Percentiles rank a stretch among this genome's conserved stretches.
phyloP scores from a whole-genome alignment of 2,888 invertebrate species.

The Apodemia hepburni region DNA sequence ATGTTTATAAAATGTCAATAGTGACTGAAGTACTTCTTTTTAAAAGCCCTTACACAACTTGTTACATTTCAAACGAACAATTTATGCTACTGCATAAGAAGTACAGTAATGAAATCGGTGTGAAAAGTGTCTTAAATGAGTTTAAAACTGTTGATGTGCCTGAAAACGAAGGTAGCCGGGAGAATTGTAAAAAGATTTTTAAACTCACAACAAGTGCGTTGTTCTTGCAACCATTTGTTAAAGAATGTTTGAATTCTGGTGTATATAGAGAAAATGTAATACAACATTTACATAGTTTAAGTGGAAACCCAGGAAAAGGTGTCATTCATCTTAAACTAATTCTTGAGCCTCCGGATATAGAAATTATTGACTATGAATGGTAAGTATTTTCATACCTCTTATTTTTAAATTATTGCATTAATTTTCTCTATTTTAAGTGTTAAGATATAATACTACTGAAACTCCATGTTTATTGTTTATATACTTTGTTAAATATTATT shows the following conservation, averaged over 20 bases:
- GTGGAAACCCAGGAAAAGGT: slow-evolving; percentile 43
- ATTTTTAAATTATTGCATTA: neutral
- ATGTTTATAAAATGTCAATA: slow-evolving; percentile 48
- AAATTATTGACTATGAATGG: slow-evolving; percentile 87
- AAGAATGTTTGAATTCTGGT: slow-evolving; percentile 52
- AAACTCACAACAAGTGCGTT: slow-evolving; percentile 47
- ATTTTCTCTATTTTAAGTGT: neutral
- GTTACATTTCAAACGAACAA: slow-evolving; percentile 49
- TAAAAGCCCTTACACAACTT: slow-evolving; percentile 50
- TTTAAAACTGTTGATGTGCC: slow-evolving; percentile 37
- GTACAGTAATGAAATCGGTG: slow-evolving; percentile 47
- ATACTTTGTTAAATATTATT: too few relatives aligned
- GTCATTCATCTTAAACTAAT: slow-evolving; percentile 61
- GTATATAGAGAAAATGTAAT: slow-evolving; percentile 54
- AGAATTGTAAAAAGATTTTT: slow-evolving; percentile 37
- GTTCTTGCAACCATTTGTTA: slow-evolving; percentile 59
- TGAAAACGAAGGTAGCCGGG: slow-evolving; percentile 34
- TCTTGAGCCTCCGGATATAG: slow-evolving; percentile 77
- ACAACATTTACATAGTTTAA: slow-evolving; percentile 43
- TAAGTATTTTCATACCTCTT: slow-evolving; percentile 47
- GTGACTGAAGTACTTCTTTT: slow-evolving; percentile 52
- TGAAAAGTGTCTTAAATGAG: slow-evolving; percentile 40
- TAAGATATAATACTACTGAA: too few relatives aligned
- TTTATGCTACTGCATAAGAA: slow-evolving; percentile 46
- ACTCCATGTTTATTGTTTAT: too few relatives aligned